Percentiles rank a stretch among this genome's conserved stretches.
These are phyloP conservation scores for Echeneis naucrates DNA, from an alignment of 2,797 vertebrate species.

Conservation along the genomic window DNA sequence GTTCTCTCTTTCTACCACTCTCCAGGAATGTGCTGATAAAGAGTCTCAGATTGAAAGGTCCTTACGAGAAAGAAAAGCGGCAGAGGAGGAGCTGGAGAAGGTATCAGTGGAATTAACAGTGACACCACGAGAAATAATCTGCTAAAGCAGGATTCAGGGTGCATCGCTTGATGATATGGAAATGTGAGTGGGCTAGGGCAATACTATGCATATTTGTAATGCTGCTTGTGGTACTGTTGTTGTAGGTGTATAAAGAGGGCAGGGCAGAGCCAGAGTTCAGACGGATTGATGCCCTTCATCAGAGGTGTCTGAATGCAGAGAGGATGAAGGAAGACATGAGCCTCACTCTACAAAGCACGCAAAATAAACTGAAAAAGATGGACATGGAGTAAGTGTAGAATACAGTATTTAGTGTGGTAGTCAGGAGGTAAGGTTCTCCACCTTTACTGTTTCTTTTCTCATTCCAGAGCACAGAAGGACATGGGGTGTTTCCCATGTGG, in stretches of 20 bases:
- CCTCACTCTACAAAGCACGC: constrained; percentile 87
- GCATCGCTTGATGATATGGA: neutral
- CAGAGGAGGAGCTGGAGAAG: constrained; percentile 95
- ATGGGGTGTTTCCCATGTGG: neutral
- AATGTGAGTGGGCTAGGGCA: neutral
- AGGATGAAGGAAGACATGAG: constrained; percentile 89
- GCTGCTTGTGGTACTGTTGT: constrained; percentile 14
- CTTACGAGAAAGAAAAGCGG: constrained; percentile 90
- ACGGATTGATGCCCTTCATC: constrained; percentile 92
- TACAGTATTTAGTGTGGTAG: neutral
- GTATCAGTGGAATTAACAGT: constrained; percentile 69
- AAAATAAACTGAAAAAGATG: constrained; percentile 90
- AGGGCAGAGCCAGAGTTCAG: constrained; percentile 86
- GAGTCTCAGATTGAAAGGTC: constrained; percentile 89
- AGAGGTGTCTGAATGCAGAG: constrained; percentile 90
- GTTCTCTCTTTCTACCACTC: constrained; percentile 16
- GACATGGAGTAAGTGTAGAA: constrained; percentile 89
- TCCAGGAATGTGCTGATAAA: constrained; percentile 92
- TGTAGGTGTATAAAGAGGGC: constrained; percentile 89
- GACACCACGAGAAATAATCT: constrained; percentile 1
- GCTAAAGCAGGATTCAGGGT: neutral
- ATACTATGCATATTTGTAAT: constrained; percentile 12
- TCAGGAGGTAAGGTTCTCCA: neutral
- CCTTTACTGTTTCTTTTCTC: neutral
- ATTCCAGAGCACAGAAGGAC: neutral